These are phyloP conservation scores for Pelodiscus sinensis DNA, from an alignment of 2,113 vertebrate species.

Conservation along the genomic window DNA sequence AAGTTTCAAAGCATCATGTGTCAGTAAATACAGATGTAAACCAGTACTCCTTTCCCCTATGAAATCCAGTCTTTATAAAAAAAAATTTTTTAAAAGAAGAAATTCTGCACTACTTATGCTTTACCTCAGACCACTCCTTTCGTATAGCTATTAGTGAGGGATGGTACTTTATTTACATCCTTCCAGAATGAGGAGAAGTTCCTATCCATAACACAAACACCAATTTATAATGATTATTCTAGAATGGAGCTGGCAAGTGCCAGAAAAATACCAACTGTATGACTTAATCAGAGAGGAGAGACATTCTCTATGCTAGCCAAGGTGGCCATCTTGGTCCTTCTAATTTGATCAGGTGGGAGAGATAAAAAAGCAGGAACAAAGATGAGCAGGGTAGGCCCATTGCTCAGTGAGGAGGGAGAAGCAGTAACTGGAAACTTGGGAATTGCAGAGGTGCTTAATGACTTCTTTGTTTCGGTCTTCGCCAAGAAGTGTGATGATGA, in stretches of 20 bases:
- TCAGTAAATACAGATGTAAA: background rate
- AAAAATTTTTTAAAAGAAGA: too few relatives aligned
- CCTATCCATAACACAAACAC: background rate
- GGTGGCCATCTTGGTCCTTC: background rate
- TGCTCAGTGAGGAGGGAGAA: too few relatives aligned
- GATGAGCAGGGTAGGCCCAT: background rate
- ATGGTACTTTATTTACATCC: background rate
- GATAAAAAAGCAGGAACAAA: background rate
- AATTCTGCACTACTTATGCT: background rate
- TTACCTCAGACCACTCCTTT: background rate
- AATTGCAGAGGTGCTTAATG: too few relatives aligned
- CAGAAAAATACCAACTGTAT: background rate
- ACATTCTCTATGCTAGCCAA: background rate
- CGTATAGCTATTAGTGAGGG: background rate
- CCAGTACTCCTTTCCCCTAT: background rate
- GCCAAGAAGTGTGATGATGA: too few relatives aligned
- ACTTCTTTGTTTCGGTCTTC: too few relatives aligned
- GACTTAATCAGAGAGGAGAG: rapidly evolving
- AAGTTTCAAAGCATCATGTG: background rate
- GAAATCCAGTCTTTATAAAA: background rate
- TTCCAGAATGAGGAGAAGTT: background rate
- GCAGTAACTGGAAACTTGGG: too few relatives aligned
- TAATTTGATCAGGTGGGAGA: background rate
- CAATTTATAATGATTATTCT: background rate
- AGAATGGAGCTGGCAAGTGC: background rate